Base-by-base conservation (phyloP, 35 echinoderm and acorn worm species). In the Apostichopus parvimensis region DNA sequence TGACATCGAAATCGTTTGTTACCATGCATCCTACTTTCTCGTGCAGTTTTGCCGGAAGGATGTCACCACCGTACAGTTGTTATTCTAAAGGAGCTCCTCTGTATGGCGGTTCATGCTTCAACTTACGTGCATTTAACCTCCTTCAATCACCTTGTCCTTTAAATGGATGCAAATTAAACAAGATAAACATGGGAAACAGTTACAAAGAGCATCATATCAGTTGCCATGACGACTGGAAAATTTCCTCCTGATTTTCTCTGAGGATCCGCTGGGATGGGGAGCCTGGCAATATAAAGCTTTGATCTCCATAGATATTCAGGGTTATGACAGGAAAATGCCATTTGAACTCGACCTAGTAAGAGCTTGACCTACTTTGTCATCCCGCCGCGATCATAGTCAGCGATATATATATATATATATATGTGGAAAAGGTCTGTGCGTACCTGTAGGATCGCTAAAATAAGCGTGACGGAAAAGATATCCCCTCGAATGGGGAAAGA, bases 261-360 rank as follows among this genome's bases (percentile, higher is more conserved):
- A 84, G 71, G 71, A 75, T 75, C 71, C 71, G 21, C 17, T 14
- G 71, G 71, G 71, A 75, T 75, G 17, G 71, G 17, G n/a, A 18
- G 14, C 20, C 17, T 18, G 71, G 71, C 71, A 75, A 75, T 68
- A 75, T 61, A 61, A 61, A 18, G 11, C 6, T 75, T 75, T 20
- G 11, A 18, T 75, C n/a, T 75, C 17, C n/a, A 7, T 75, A 20
- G 58, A n/a, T 75, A 75, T 75, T 75, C 71, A 75, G 71, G 71
- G 71, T 75, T 75, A 75, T 18, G 21, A 18, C 13, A 75, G 71
- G 71, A 75, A 75, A 75, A 75, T 75, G 71, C 71, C 71, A 75
- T 84, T 84, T 84, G 81, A 84, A 84, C 81, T 59, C 81, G 53
- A 84, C 81, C 81, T 84, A 84, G 54, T 58, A 84, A 84, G 6